Evolutionary conservation across 2,113 vertebrate genomes (phyloP).

Genomic region (Stigmatopora argus): DNA sequence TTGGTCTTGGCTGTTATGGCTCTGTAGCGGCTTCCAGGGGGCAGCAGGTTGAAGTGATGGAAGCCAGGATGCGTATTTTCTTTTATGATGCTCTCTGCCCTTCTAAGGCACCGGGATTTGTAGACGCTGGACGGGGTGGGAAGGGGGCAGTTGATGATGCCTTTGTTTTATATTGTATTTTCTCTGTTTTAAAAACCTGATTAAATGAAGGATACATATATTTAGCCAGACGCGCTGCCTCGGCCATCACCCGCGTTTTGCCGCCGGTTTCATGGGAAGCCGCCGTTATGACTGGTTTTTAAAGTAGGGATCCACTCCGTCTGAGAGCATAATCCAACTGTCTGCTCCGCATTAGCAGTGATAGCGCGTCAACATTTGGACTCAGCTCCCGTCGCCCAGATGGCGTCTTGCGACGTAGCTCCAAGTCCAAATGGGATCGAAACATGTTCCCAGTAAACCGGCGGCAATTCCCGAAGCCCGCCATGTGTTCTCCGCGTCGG

Average conservation of each 20-base stretch:
- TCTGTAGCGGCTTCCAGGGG: no score
- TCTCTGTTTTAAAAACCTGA: no score
- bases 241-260: slow-evolving; percentile 28
- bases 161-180: no score
- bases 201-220: no score
- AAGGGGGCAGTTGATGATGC: no score
- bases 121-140: no score
- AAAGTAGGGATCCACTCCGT: background rate
- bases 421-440: background rate
- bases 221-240: no score
- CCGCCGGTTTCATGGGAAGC: slow-evolving; percentile 13
- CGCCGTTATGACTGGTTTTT: background rate
- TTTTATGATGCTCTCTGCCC: no score
- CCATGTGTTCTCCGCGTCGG: background rate
- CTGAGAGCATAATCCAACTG: background rate
- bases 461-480: background rate
- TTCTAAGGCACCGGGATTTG: no score
- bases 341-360: background rate
- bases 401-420: background rate
- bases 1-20: no score
- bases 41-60: no score
- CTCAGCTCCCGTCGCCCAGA: background rate
- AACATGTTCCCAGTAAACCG: background rate
- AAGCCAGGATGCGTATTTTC: no score
- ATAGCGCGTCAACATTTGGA: background rate